A percentile compares a stretch with the other conserved stretches of the same genome.
Evolutionary conservation across 2,113 vertebrate species (phyloP).

Genomic region (Electrona antarctica): DNA sequence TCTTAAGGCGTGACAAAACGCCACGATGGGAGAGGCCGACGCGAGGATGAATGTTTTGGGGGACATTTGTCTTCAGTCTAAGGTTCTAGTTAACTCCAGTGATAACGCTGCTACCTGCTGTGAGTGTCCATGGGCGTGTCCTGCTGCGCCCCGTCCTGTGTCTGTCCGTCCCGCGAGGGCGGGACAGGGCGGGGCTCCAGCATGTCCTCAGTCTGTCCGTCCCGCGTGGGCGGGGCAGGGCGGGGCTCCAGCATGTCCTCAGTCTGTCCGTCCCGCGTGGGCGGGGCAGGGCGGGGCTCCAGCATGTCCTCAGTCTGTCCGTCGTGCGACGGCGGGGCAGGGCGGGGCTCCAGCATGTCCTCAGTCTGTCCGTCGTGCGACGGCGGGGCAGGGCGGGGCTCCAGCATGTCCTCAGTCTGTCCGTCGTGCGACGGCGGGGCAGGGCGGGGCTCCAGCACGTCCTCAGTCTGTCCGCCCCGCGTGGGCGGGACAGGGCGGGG

Average conservation of each 20-base stretch:
- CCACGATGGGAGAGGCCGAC: too few species aligned
- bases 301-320: neutral
- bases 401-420: slow-evolving; percentile 89
- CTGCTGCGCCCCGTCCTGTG: slow-evolving; percentile 57
- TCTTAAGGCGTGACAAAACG: too few species aligned
- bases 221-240: neutral
- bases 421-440: neutral
- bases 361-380: slow-evolving; percentile 85
- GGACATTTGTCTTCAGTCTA: too few species aligned
- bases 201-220: neutral
- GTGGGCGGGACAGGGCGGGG: too few species aligned
- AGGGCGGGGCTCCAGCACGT: neutral
- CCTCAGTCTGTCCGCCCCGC: neutral
- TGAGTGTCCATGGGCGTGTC: too few species aligned
- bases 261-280: neutral
- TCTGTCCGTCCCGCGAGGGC: slow-evolving; percentile 10
- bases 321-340: slow-evolving; percentile 34
- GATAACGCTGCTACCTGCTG: too few species aligned
- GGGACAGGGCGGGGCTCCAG: too few species aligned
- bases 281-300: neutral
- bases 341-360: slow-evolving; percentile 88
- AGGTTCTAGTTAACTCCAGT: too few species aligned
- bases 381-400: slow-evolving; percentile 67
- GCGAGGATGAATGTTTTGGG: too few species aligned
- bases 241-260: neutral